These are phyloP conservation scores for Synanthedon andrenaeformis DNA, from an alignment of 2,888 invertebrate genomes.

Conservation along the genomic window DNA sequence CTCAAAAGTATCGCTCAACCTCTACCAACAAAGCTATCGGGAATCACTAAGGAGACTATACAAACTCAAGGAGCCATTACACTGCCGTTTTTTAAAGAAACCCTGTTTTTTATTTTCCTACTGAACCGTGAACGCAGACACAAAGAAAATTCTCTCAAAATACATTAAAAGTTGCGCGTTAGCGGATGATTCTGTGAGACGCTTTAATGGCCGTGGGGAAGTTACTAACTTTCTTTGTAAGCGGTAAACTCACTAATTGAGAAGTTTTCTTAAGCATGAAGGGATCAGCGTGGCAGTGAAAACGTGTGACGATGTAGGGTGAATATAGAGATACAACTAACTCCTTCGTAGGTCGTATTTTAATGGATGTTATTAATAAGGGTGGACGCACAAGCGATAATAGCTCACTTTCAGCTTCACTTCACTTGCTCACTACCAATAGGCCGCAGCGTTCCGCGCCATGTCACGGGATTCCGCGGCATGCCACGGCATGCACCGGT, in stretches of 20 bases:
- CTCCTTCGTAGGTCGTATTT: too few relatives aligned
- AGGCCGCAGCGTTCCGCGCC: too few relatives aligned
- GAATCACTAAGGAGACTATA: neutral
- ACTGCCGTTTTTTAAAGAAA: slow-evolving; percentile 4
- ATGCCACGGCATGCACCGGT: too few relatives aligned
- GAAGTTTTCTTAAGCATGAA: slow-evolving; percentile 1
- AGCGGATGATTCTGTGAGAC: slow-evolving; percentile 6
- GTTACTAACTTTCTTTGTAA: slow-evolving; percentile 1
- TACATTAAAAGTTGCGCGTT: slow-evolving; percentile 54
- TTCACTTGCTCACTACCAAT: too few relatives aligned
- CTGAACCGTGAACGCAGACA: slow-evolving; percentile 23
- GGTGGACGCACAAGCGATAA: too few relatives aligned
- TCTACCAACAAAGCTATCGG: neutral
- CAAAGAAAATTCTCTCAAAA: slow-evolving; percentile 34
- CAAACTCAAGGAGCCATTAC: neutral
- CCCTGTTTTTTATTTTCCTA: slow-evolving; percentile 26
- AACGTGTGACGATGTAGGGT: too few relatives aligned
- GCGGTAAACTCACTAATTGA: slow-evolving; percentile 2
- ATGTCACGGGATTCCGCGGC: too few relatives aligned
- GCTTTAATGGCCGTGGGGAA: neutral
- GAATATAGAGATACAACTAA: too few relatives aligned
- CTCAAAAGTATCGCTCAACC: too few relatives aligned
- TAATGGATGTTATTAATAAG: too few relatives aligned
- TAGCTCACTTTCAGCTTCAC: too few relatives aligned
- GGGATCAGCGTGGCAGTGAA: neutral